These are phyloP conservation scores for Thereva nobilitata DNA, from an alignment of 2,888 invertebrate species.

Conservation along the genomic window DNA sequence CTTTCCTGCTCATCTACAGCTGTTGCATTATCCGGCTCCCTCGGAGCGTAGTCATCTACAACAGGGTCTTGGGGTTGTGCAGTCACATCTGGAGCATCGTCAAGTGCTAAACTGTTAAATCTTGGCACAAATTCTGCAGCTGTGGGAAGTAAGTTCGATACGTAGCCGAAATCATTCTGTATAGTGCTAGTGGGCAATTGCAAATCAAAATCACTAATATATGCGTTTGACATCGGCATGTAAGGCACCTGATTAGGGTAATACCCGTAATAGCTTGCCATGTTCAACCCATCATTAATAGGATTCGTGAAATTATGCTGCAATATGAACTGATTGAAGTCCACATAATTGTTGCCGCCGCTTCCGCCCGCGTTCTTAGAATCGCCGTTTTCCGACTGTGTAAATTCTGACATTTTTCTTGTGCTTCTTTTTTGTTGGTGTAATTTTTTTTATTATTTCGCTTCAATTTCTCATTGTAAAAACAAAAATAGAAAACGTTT, in stretches of 20 bases:
- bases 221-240: slow-evolving; percentile 21
- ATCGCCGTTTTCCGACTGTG: slow-evolving; percentile 1
- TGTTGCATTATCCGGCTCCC: background rate
- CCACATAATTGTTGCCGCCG: slow-evolving; percentile 51
- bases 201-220: slow-evolving; percentile 6
- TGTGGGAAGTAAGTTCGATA: slow-evolving; percentile 52
- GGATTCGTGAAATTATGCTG: slow-evolving; percentile 52
- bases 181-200: slow-evolving; percentile 34
- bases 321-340: slow-evolving; percentile 56
- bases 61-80: slow-evolving; percentile 22
- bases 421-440: background rate
- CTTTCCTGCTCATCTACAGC: background rate
- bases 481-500: background rate
- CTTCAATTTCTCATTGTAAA: slow-evolving; percentile 5
- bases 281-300: slow-evolving; percentile 12
- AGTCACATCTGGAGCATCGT: slow-evolving; percentile 27
- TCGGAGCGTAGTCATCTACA: slow-evolving; percentile 14
- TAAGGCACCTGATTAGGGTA: slow-evolving; percentile 38
- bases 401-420: slow-evolving; percentile 16
- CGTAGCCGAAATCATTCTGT: slow-evolving; percentile 47
- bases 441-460: background rate
- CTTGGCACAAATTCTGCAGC: slow-evolving; percentile 56
- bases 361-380: background rate
- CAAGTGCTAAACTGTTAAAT: slow-evolving; percentile 49
- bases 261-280: slow-evolving; percentile 21